Evolutionary conservation across 2,113 vertebrate species (phyloP), one percentile per base, ranked within the genome.

Genomic region (Phalacrocorax carbo): DNA sequence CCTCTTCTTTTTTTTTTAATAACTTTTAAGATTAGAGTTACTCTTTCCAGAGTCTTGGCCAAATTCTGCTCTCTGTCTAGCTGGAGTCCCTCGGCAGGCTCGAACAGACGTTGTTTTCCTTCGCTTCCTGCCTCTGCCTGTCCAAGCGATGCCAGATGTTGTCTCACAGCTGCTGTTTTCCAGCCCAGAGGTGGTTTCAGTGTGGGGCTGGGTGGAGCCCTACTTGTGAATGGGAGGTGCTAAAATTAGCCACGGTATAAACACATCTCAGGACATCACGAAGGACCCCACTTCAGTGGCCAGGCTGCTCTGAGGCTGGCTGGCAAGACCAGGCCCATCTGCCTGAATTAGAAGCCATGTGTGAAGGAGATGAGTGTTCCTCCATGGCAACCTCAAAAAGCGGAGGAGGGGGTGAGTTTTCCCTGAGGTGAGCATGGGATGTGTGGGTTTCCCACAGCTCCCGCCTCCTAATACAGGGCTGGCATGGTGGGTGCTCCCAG

Each of bases 81-180:
- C 80, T 92, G 68, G 26, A 84, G 89, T 86, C 89, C 86, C 89
- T 95, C 46, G 3, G 83, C 89, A 95, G 68, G 29, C 70, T 83
- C 0, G 4, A 46, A 70, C 72, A 93, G 89, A 91, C 1, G 1
- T 60, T 72, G 36, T 78, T 96, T 75, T 68, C 89, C 65, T 91
- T 85, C 2, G 1, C 81, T 76, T 82, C 78, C 84, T 91, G 73
- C 61, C 86, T 78, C 81, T 84, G 91, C 83, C 92, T 92, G 64
- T 26, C 72, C 44, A 0, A 94, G 75, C 1, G 0, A 11, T 90
- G 94, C 84, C 90, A 93, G 90, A 90, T 93, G 78, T 60, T 91
- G 68, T 71, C 70, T 93, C 52, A 52, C 49, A 85, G 68, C 62
- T 46, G 92, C 80, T 79, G n/a, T 52, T 86, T 86, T 82, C 75